phyloP scores from a whole-genome alignment of 2,797 vertebrate species.

The Cossypha heuglini region DNA sequence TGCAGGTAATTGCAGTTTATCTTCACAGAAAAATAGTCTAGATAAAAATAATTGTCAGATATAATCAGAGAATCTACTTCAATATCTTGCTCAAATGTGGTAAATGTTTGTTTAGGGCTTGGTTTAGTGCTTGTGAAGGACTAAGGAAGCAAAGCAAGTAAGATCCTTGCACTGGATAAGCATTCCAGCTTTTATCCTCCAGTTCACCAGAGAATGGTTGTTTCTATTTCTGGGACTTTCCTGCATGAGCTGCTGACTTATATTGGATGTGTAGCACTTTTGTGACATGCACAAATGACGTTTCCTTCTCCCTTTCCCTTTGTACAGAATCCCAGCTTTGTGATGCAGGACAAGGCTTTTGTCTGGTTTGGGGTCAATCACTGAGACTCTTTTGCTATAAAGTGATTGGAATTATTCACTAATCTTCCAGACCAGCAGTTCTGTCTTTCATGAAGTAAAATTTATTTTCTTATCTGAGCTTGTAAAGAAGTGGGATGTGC shows the following conservation, averaged over 20 bases:
- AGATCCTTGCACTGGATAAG: background rate
- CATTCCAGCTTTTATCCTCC: background rate
- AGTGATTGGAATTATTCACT: constrained; percentile 18
- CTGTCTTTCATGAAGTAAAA: constrained; percentile 41
- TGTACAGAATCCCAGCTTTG: background rate
- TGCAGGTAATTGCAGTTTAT: background rate
- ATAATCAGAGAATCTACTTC: background rate
- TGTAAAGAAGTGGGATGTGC: background rate
- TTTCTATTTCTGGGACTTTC: background rate
- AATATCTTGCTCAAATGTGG: background rate
- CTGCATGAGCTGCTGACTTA: background rate
- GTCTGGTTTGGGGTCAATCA: constrained; percentile 28
- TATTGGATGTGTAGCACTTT: background rate
- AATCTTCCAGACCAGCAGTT: constrained; percentile 25
- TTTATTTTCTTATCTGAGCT: constrained; percentile 35
- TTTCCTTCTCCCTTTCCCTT: background rate
- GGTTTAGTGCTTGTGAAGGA: background rate
- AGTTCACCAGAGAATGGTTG: background rate
- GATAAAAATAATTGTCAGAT: background rate
- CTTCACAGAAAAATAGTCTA: background rate
- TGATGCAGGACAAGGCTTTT: background rate
- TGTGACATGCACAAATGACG: background rate
- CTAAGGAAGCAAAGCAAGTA: background rate
- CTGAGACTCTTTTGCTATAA: background rate
- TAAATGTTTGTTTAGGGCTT: background rate